Base-by-base conservation (phyloP, 2,797 vertebrate species). In the Helicolenus hilgendorfi region DNA sequence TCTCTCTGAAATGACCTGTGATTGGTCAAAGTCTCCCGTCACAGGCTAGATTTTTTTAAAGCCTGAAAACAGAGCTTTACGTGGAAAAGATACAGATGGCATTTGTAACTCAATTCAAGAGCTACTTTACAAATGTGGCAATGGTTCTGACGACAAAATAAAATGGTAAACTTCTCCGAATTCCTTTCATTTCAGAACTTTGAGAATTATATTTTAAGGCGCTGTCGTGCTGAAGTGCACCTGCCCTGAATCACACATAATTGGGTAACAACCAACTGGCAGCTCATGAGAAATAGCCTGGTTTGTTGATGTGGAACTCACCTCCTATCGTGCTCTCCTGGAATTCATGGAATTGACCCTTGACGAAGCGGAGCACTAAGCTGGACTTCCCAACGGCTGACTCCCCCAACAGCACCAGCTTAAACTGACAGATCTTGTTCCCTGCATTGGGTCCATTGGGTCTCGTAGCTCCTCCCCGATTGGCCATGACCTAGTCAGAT, bases 241-340 rank as follows among this genome's bases (percentile, higher is more conserved):
- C n/a, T 29, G 11, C 35, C 22, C 20, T 24, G 6, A 65, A 41
- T 67, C 2, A 49, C 15, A 73, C 36, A 59, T 41, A 20, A 36
- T 13, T 64, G 9, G 7, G 5, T n/a, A 56, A 64, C 35, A 72
- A 67, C 41, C 31, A 36, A 33, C 63, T 63, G 49, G 29, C 65
- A 81, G 60, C 13, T 45, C 31, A 22, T 38, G 11, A 79, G 14
- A 68, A 70, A 56, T 1, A 49, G 22, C 41, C 15, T 7, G 7
- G 6, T 68, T 22, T 67, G 27, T 62, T 58, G n/a, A 70, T 15
- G 13, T 36, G 53, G 36, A 68, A 77, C 98, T 98, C 94, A 99
- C 99, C 99, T 98, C 99, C 99, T 96, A 99, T 99, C n/a, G 99
- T 99, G 97, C 99, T 99, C 95, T 99, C 99, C 94, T 99, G 99